Conservation (phyloP, 1,140 invertebrate species). For the Drosophila bocqueti region DNA sequence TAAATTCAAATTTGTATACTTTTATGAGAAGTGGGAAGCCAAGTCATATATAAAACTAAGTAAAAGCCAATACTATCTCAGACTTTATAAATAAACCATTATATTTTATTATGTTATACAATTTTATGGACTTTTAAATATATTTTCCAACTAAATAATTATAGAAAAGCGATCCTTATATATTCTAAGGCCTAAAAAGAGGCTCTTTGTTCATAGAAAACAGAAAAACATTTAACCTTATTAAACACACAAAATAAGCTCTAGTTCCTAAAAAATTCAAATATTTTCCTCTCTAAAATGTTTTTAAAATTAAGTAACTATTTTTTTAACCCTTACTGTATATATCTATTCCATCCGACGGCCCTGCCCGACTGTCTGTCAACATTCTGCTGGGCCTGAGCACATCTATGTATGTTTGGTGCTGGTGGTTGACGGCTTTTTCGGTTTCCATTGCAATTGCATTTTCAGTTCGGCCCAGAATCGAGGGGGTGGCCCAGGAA, state of each 20-base stretch:
- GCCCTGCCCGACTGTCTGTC: constrained; percentile 51
- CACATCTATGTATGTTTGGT: constrained; percentile 7
- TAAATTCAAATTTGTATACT: neutral
- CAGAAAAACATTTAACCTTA: too few species aligned
- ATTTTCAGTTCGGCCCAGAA: constrained; percentile 39
- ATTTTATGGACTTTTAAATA: neutral
- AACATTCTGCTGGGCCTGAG: constrained; percentile 58
- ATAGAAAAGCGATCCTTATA: neutral
- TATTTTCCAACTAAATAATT: neutral
- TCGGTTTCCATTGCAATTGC: constrained; percentile 62
- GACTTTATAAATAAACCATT: too few species aligned
- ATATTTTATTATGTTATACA: neutral
- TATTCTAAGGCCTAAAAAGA: neutral
- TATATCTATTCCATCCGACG: constrained; percentile 18
- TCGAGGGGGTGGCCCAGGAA: constrained; percentile 28
- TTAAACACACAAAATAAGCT: too few species aligned
- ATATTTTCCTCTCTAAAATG: neutral
- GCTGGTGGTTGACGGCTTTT: constrained; percentile 70
- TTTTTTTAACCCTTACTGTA: neutral
- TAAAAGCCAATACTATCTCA: too few species aligned
- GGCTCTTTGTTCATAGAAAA: too few species aligned
- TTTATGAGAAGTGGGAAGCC: neutral
- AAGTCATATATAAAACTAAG: too few species aligned
- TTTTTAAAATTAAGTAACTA: neutral
- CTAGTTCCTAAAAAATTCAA: neutral